A percentile compares a stretch with the other conserved stretches of the same genome.
phyloP scores from a whole-genome alignment of 1,140 invertebrate species.

The Cotesia vestalis region DNA sequence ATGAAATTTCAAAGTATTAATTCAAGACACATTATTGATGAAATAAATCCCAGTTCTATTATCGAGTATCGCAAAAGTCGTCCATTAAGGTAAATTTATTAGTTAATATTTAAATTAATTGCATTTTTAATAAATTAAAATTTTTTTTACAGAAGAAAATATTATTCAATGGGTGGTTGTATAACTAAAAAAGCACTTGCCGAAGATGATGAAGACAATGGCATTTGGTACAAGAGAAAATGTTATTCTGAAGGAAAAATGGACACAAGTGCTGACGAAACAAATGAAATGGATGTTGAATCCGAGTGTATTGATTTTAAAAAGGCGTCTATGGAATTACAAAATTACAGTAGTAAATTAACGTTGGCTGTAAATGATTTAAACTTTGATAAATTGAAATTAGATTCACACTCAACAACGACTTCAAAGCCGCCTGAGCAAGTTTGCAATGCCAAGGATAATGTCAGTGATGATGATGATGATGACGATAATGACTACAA shows the following conservation, averaged over 20 bases:
- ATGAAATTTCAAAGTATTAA: constrained; percentile 48
- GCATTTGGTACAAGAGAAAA: constrained; percentile 24
- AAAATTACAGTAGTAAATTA: neutral
- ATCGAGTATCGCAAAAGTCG: constrained; percentile 38
- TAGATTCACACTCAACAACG: neutral
- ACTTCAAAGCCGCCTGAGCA: neutral
- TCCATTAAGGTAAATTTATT: constrained; percentile 14
- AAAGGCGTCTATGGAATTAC: no score
- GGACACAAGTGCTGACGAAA: neutral
- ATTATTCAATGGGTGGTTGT: constrained; percentile 13
- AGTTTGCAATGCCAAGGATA: neutral
- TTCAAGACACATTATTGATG: constrained; percentile 47
- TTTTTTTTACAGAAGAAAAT: constrained; percentile 18
- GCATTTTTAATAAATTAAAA: neutral
- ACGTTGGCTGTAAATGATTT: neutral
- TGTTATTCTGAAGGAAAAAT: constrained; percentile 22
- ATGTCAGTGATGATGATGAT: neutral
- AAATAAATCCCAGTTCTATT: constrained; percentile 42
- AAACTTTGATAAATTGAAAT: neutral
- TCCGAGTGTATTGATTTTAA: neutral
- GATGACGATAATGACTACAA: neutral
- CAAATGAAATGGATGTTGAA: neutral
- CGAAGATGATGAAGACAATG: neutral
- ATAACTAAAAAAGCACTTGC: neutral
- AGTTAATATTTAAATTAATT: neutral